Evolutionary conservation across 1,140 invertebrate species (phyloP), one percentile per base, ranked within the genome.

Genomic region (Drosophila pectinifera): DNA sequence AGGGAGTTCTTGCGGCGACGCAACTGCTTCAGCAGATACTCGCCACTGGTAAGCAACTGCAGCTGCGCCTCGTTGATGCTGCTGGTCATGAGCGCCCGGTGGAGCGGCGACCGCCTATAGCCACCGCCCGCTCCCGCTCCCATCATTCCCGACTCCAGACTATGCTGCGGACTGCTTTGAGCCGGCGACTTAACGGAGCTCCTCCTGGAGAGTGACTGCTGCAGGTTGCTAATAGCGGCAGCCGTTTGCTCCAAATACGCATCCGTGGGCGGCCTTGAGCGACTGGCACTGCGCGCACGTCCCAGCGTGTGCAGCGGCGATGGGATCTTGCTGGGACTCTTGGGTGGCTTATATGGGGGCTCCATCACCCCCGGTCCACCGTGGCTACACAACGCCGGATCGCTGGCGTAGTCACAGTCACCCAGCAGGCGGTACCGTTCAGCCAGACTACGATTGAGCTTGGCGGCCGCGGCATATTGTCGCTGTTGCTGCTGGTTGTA

Each of bases 191-290:
- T 92, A 1, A 92, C 62, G 1, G 91, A 92, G 58, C 91, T 92
- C 1, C 91, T 76, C 6, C 92, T 86, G 0, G 90, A 91, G 0
- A 90, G 53, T 10, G 76, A 76, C 84, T 95, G 95, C 58, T 83
- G 80, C 5, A 95, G 93, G 62, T 94, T 94, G 24, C 94, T 94
- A 59, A 95, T 95, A 13, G 95, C 95, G 72, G 94, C 95, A 78
- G 95, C 94, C 3, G 95, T 95, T 76, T 95, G 95, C 58, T 95
- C 93, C 22, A 96, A 91, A 74, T 95, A 95, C 20, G 83, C 85
- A 38, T 93, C 84, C 18, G 90, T 61, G 4, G 80, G 58, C 14
- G 83, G 78, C 38, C 91, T 86, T n/a, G 91, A 85, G 70, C 93
- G 93, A 73, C 93, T 93, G 56, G 92, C 81, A 85, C 93, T 93